Evolutionary conservation across 2,888 invertebrate genomes (phyloP), one percentile per base, ranked within the genome.

Genomic region (Acleris emargana): DNA sequence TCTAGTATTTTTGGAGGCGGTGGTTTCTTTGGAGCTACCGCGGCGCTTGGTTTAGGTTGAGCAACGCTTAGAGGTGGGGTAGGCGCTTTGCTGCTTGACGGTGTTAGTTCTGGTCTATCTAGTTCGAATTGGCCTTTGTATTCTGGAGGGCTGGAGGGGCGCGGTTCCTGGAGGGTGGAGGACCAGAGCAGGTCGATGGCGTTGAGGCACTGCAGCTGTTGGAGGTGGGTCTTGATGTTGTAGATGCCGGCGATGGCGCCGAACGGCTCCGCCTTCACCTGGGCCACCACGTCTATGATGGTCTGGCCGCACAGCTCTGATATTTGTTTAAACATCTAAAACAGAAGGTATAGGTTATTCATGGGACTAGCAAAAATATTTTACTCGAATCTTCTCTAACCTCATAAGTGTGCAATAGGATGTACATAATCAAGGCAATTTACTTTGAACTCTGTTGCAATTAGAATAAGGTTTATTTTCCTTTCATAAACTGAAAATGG

Each of bases 191-290:
- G 74, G 47, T 89, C 88, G 1, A 75, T 68, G 42, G 81, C 81
- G 0, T 86, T 73, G 6, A 80, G 77, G 0, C 78, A 69, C 52
- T 82, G 78, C 59, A 88, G 75, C 67, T 88, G 89, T 18, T 78
- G 81, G 7, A 85, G 72, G 67, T 91, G 92, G 5, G 80, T 83
- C 71, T 94, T 86, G 64, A 95, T 94, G 81, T 95, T 95, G 82
- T 93, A 95, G 76, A 95, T 94, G 59, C 94, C 95, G 3, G 93
- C 94, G 18, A 93, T 74, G 22, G 93, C 82, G 1, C 94, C 94
- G 73, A 93, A 94, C 0, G 94, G 94, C 64, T 94, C 93, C 0
- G 88, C 86, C 59, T 89, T 89, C 43, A 95, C 84, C 68, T 92
- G 88, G 3, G 89, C 83, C 25, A 90, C 86, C 7, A 94, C 86